A percentile compares a stretch with the other conserved stretches of the same genome.
Evolutionary conservation across 2,888 invertebrate species (phyloP).

Genomic region (Tinea pellionella): DNA sequence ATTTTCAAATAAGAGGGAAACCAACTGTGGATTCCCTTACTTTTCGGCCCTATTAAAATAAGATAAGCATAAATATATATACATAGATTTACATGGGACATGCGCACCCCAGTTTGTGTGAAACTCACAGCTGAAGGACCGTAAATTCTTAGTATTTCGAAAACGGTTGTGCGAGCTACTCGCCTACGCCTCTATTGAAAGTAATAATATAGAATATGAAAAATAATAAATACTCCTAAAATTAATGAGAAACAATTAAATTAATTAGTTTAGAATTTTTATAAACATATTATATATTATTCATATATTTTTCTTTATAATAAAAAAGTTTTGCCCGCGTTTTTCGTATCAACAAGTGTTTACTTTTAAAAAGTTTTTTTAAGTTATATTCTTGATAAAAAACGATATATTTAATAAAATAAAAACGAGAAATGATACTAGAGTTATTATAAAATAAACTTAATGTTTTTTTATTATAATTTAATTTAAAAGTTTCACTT

Average conservation of each 20-base stretch:
- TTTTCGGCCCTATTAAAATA: neutral
- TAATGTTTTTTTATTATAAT: too few relatives aligned
- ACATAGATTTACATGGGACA: neutral
- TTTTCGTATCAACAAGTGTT: neutral
- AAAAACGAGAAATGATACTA: too few relatives aligned
- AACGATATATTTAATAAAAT: too few relatives aligned
- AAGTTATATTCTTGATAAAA: too few relatives aligned
- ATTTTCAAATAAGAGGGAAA: neutral
- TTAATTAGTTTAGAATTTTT: too few relatives aligned
- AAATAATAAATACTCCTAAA: neutral
- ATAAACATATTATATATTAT: neutral
- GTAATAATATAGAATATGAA: neutral
- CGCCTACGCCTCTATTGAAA: neutral
- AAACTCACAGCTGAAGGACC: neutral
- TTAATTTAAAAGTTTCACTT: neutral
- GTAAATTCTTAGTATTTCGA: neutral
- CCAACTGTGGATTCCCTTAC: constrained; percentile 1
- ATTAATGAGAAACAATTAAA: neutral
- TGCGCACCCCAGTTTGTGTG: neutral
- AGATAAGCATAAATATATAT: neutral
- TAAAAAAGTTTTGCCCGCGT: neutral
- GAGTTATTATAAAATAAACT: too few relatives aligned
- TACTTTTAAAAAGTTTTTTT: neutral
- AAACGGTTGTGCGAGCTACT: neutral
- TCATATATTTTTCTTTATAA: neutral